Conservation (phyloP, 2,113 vertebrate genomes). For the Proterorhinus semilunaris region DNA sequence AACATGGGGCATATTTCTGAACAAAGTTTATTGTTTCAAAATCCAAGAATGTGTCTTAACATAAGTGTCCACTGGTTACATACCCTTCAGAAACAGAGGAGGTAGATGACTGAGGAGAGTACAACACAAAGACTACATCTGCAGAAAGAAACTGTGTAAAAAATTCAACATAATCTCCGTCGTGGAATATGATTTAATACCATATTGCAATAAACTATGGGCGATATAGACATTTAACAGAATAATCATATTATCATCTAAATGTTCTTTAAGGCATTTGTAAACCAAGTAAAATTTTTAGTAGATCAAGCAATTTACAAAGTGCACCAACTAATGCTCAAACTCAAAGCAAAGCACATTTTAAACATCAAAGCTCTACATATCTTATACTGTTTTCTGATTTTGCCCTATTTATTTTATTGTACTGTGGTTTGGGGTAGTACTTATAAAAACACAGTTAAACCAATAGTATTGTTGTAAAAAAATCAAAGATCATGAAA, state of each 20-base stretch:
- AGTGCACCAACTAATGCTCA: background rate
- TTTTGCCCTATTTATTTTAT: too few relatives aligned
- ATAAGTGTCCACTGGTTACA: slow-evolving; percentile 34
- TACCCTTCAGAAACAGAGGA: slow-evolving; percentile 45
- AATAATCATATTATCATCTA: background rate
- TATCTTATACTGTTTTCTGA: too few relatives aligned
- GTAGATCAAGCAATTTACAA: background rate
- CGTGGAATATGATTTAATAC: background rate
- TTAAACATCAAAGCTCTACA: too few relatives aligned
- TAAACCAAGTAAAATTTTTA: slow-evolving; percentile 4
- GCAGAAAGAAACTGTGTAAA: background rate
- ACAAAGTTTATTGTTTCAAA: slow-evolving; percentile 58
- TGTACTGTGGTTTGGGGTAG: too few relatives aligned
- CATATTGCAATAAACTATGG: too few relatives aligned
- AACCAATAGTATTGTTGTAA: too few relatives aligned
- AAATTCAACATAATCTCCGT: background rate
- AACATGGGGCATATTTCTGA: slow-evolving; percentile 28
- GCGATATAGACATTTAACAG: background rate
- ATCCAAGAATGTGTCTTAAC: slow-evolving; percentile 43
- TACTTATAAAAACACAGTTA: too few relatives aligned
- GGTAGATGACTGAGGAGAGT: slow-evolving; percentile 34
- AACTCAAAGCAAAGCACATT: too few relatives aligned
- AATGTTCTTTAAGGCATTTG: slow-evolving; percentile 7
- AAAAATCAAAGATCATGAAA: too few relatives aligned
- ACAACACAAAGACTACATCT: slow-evolving; percentile 17